Evolutionary conservation across 2,888 invertebrate species (phyloP), one percentile per base, ranked within the genome.

Genomic region (Chrysolina oricalcia): DNA sequence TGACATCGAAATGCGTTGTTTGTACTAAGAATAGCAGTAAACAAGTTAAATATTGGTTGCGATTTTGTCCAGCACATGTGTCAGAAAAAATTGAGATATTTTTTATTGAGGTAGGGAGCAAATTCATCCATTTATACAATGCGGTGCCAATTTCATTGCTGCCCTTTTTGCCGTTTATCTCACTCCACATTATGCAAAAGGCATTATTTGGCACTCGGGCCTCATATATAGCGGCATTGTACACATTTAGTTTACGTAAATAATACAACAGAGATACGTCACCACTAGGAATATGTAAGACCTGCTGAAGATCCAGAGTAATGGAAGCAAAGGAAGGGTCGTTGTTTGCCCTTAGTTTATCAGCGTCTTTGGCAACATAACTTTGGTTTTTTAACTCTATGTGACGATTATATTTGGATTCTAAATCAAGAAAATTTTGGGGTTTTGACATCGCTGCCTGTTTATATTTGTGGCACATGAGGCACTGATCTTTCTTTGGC

Each of bases 181-280:
- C 84, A 40, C 77, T 81, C 84, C 85, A 85, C 56, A 68, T 65
- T 68, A 77, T 83, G 68, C 83, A 86, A 77, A 77, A 82, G 53
- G 82, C 84, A 65, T 81, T 80, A 77, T 85, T 84, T 66, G 85
- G 83, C 27, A 75, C 59, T 23, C 78, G 78, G 21, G 80, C 79
- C 79, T 85, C 84, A 75, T 85, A 86, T 74, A 86, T 79, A 23
- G 83, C 84, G n/a, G 86, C 82, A 79, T 85, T 86, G 76, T 82
- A 83, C 23, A 79, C 76, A 72, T 77, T 79, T 64, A 84, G 64
- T 79, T 86, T 86, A 75, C 84, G 75, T 65, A 78, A 80, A 71
- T 86, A 86, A 78, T 83, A 86, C 72, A 68, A 63, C 40, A 83
- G 76, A 74, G 79, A 79, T 69, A 81, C 83, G 27, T 83, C 82